Evolutionary conservation across 2,797 vertebrate species (phyloP).

Genomic region (Melanotaenia parkinsoni): DNA sequence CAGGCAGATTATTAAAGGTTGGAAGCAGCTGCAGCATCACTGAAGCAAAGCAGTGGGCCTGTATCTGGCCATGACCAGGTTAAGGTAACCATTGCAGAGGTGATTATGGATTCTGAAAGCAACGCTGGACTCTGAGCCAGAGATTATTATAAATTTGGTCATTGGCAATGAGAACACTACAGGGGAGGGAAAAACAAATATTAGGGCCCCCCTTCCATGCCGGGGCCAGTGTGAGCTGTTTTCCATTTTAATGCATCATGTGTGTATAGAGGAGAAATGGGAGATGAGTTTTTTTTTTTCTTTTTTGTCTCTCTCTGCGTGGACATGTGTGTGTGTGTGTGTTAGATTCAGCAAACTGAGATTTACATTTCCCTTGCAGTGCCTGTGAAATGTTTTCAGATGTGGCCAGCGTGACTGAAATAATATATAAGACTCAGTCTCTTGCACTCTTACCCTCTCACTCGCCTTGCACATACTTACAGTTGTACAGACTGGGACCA

Average conservation of each 20-base stretch:
- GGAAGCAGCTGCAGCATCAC: constrained; percentile 30
- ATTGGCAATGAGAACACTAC: constrained; percentile 85
- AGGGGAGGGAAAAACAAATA: constrained; percentile 86
- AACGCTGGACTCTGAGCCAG: constrained; percentile 76
- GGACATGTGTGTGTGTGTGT: constrained; percentile 41
- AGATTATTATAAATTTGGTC: constrained; percentile 87
- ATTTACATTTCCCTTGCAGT: constrained; percentile 81
- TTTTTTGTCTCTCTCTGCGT: constrained; percentile 27
- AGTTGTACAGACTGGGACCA: constrained; percentile 45
- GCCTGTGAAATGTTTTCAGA: constrained; percentile 83
- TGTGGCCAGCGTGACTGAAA: constrained; percentile 81
- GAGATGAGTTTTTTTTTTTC: constrained; percentile 70
- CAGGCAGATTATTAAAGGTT: constrained; percentile 39
- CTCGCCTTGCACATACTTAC: constrained; percentile 47
- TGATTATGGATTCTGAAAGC: constrained; percentile 83
- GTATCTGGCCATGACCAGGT: constrained; percentile 55
- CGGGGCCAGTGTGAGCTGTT: constrained; percentile 79
- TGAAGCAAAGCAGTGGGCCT: constrained; percentile 46
- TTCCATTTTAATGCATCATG: constrained; percentile 87
- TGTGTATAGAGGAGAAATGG: constrained; percentile 76
- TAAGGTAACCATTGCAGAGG: constrained; percentile 70
- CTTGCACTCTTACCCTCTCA: constrained; percentile 4
- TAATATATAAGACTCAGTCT: constrained; percentile 77
- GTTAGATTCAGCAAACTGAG: constrained; percentile 75
- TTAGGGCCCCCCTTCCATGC: constrained; percentile 82